Base-by-base conservation (phyloP, 2,888 invertebrate species). In the Sinodicranocentrus sp. region DNA sequence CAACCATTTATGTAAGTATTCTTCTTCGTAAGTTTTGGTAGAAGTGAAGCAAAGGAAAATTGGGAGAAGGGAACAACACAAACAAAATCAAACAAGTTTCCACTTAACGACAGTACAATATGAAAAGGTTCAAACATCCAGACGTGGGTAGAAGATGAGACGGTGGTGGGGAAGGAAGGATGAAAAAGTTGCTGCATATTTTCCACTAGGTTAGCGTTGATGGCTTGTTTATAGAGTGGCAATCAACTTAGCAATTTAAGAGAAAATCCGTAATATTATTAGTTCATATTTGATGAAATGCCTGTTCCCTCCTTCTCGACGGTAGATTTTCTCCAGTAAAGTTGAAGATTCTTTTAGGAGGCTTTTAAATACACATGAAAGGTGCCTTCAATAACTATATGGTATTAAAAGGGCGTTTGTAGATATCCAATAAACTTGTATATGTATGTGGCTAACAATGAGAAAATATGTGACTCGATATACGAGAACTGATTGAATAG, bases 31-130 rank as follows among this genome's bases (percentile, higher is more conserved):
- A n/a, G n/a, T n/a, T n/a, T n/a, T n/a, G n/a, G n/a, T n/a, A 15
- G 48, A 15, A 48, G n/a, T n/a, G 10, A 48, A 48, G 48, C 33
- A 67, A 73, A 6, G 6, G 63, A 28, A 43, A 44, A n/a, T 33
- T 19, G 39, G 54, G 43, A 68, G 17, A 23, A 5, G 43, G 59
- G 67, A 59, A 65, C 17, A 73, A 77, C 57, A 44, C 57, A 57
- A 77, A 78, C 70, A 78, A 78, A 77, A 77, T 77, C 77, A 77
- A 77, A 77, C 77, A 77, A 77, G 67, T 77, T 77, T 68, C 77
- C 25, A 65, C 67, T 65, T 57, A 68, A 67, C 59, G 70, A 78
- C 61, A 70, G 25, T 61, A 61, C 48, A 78, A 39, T 19, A 52
- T 43, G 28, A 65, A 21, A 10, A 13, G 2, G 43, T 13, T 43